Conservation (phyloP, 2,797 vertebrate species). For the Hippoglossus hippoglossus region DNA sequence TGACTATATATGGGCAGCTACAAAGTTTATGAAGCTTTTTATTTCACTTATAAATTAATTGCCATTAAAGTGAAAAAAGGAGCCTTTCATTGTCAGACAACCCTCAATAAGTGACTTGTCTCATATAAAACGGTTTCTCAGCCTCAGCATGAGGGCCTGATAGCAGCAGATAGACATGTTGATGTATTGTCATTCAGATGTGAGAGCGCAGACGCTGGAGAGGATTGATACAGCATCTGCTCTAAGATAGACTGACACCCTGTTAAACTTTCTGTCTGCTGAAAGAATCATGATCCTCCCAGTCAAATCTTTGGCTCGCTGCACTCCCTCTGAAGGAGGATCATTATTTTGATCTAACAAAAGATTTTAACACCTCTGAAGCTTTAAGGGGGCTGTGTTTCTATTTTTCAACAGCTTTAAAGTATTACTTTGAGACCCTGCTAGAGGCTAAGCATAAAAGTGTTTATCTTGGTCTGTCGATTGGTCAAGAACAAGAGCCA, state of each 20-base stretch:
- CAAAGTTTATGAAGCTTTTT: constrained; percentile 77
- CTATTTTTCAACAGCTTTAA: constrained; percentile 7
- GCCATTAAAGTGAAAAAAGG: constrained; percentile 48
- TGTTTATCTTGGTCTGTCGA: background rate
- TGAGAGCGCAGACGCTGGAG: constrained; percentile 43
- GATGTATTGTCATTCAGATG: constrained; percentile 73
- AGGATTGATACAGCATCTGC: constrained; percentile 62
- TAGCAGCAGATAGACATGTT: constrained; percentile 52
- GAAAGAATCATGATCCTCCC: constrained; percentile 33
- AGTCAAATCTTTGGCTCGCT: constrained; percentile 31
- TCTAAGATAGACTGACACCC: constrained; percentile 47
- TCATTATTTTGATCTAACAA: constrained; percentile 34
- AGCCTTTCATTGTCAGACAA: constrained; percentile 56
- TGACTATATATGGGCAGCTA: constrained; percentile 61
- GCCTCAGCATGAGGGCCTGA: constrained; percentile 49
- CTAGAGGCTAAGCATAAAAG: background rate
- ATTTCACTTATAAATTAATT: constrained; percentile 66
- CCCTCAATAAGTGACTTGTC: constrained; percentile 45
- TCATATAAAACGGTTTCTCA: constrained; percentile 58
- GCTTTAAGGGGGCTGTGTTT: background rate
- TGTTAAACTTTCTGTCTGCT: constrained; percentile 57
- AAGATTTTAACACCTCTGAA: constrained; percentile 25
- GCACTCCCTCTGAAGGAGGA: constrained; percentile 10
- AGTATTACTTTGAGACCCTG: constrained; percentile 5
- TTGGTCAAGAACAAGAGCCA: constrained; percentile 1